Base-by-base conservation (phyloP, 2,888 invertebrate species). In the Hirtodrosophila cameraria region DNA sequence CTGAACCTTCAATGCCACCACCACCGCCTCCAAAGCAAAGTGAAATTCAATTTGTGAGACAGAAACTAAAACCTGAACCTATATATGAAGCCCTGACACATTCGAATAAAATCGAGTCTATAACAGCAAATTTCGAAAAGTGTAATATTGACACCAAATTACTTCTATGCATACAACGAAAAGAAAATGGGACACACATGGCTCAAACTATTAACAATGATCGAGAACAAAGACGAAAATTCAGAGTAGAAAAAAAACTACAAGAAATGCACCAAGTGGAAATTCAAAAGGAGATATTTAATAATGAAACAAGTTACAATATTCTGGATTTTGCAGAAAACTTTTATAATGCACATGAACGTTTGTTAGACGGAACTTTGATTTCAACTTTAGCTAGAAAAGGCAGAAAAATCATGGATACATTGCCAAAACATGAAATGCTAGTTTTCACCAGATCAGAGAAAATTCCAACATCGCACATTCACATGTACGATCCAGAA, bases 401-500 rank as follows among this genome's bases (percentile, higher is more conserved):
- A 90, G 92, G 93, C 0, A 92, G 93, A 28, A 96, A 96, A 84
- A 94, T 94, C 7, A 92, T 94, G 75, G 96, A 96, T 88, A 92
- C 95, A 72, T 92, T 97, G 25, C 96, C 97, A 2, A 97, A 97
- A 87, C 96, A 96, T 85, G 97, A 98, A 90, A 97, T 98, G 97
- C 94, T 97, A 15, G 95, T 94, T 0, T 98, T 95, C 89, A 96
- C 96, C 89, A 96, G 97, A 88, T 95, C 95, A 35, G 96, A 95
- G 85, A 94, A 95, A 57, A 98, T 98, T 76, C 96, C 97, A 0
- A 97, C 96, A 46, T 97, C 98, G 0, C 98, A 98, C 90, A 95
- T 98, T 83, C 97, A 97, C 86, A 94, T 98, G 92, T 97, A 97
- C 89, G 98, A 98, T 91, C 97, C 97, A 0, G 97, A 98, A 89